These are phyloP conservation scores for Drosophila yakuba DNA, from an alignment of 1,140 invertebrate genomes.

Conservation along the genomic window DNA sequence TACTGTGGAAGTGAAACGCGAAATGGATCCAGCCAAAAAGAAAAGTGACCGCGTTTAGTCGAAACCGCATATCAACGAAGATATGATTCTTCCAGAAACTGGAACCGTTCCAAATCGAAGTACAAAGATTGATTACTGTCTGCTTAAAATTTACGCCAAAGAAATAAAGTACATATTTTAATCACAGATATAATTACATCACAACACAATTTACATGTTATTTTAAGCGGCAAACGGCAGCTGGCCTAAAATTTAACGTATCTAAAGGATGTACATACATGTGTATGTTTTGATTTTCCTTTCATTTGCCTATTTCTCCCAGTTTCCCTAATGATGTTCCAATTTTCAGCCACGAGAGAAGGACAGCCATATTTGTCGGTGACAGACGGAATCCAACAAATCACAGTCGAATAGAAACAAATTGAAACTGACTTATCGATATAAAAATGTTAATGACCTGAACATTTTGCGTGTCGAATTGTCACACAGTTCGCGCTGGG, in stretches of 20 bases:
- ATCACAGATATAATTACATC: constrained; percentile 27
- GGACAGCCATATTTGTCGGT: constrained; percentile 8
- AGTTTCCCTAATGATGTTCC: constrained; percentile 68
- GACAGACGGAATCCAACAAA: constrained; percentile 47
- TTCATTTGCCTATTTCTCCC: constrained; percentile 36
- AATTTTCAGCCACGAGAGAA: constrained; percentile 32
- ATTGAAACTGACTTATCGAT: constrained; percentile 65
- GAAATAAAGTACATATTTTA: neutral
- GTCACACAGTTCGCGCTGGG: constrained; percentile 51
- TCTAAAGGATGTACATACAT: constrained; percentile 37
- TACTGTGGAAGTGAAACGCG: constrained; percentile 30
- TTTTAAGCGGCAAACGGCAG: constrained; percentile 43
- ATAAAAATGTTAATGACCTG: constrained; percentile 79
- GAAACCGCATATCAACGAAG: constrained; percentile 61
- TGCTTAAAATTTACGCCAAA: neutral
- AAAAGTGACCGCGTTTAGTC: constrained; percentile 67
- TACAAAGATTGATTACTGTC: constrained; percentile 22
- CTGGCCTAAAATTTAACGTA: constrained; percentile 50
- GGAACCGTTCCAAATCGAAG: constrained; percentile 8
- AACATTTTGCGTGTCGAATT: constrained; percentile 79
- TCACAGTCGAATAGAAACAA: constrained; percentile 60
- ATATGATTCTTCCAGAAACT: constrained; percentile 5
- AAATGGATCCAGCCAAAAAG: constrained; percentile 64
- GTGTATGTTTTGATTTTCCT: constrained; percentile 46
- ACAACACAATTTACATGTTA: constrained; percentile 38